Evolutionary conservation across 2,113 vertebrate species (phyloP), one percentile per base, ranked within the genome.

Genomic region (Lepisosteus osseus): DNA sequence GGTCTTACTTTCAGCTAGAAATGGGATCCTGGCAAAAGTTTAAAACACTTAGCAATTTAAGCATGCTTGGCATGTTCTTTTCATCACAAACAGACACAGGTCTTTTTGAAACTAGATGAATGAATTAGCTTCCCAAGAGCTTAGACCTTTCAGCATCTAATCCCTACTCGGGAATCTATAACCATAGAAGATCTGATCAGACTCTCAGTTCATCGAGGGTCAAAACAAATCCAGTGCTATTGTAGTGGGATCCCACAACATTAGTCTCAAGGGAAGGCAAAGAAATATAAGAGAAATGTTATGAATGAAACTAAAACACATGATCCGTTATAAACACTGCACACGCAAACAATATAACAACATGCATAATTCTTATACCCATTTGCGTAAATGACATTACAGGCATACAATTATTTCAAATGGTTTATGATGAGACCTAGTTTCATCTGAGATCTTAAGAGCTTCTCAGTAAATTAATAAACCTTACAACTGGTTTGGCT

Each of bases 1-100:
- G 72, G 64, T 73, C 62, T 72, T 76, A 64, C 79, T 81, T 51
- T 76, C 57, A 47, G 5, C 43, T 59, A 29, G 29, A 42, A 66
- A 56, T 55, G 29, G 55, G 62, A 72, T 51, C 63, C 43, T 57
- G 69, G 68, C 41, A 59, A 11, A 65, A 29, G 29, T 29, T 29
- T 29, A 29, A 29, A 29, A 63, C 44, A 47, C 2, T 2, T 29
- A 66, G 15, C 57, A 61, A 29, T 11, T 9, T 14, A 59, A 59
- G 4, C 4, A 4, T 14, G 11, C 56, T n/a, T 12, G 56, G 4
- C 12, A 59, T n/a, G 57, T 6, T n/a, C n/a, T 13, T 13, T 13
- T 15, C n/a, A 59, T 59, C 57, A 59, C 12, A 11, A 11, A 13
- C 54, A 55, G 54, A 55, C 54, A 59, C 14, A 4, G 56, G 12